Conservation (phyloP, 1,140 invertebrate genomes). For the Asbolus verrucosus region DNA sequence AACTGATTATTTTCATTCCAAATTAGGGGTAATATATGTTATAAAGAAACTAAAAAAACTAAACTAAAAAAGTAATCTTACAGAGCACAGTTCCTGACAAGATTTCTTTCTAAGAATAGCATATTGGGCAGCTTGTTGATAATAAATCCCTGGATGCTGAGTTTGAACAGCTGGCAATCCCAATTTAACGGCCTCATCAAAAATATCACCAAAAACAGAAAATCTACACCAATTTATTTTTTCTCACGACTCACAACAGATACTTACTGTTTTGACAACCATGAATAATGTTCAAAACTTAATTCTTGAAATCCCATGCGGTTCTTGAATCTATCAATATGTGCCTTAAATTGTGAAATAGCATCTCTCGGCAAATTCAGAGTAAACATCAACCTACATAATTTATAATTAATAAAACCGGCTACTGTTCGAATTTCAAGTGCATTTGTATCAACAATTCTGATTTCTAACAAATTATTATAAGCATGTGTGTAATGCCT, state of each 20-base stretch:
- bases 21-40: too few relatives aligned
- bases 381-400: slow-evolving; percentile 90
- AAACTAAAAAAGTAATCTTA: slow-evolving; percentile 63
- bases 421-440: slow-evolving; percentile 96
- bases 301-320: slow-evolving; percentile 84
- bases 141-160: slow-evolving; percentile 97
- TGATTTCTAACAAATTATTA: slow-evolving; percentile 86
- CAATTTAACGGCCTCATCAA: slow-evolving; percentile 92
- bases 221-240: slow-evolving; percentile 62
- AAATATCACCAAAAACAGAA: slow-evolving; percentile 91
- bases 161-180: slow-evolving; percentile 92
- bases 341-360: slow-evolving; percentile 91
- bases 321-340: slow-evolving; percentile 89
- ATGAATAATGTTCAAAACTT: slow-evolving; percentile 94
- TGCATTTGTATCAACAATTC: slow-evolving; percentile 89
- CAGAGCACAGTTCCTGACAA: slow-evolving; percentile 80
- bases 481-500: slow-evolving; percentile 96
- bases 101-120: slow-evolving; percentile 81
- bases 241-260: neutral
- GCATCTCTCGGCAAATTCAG: slow-evolving; percentile 92
- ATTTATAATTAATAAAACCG: slow-evolving; percentile 95
- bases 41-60: too few relatives aligned
- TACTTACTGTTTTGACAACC: slow-evolving; percentile 94
- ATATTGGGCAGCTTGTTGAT: slow-evolving; percentile 92
- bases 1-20: too few relatives aligned